These are phyloP conservation scores for Formicarius rufipectus DNA, from an alignment of 2,113 vertebrate genomes.

Conservation along the genomic window DNA sequence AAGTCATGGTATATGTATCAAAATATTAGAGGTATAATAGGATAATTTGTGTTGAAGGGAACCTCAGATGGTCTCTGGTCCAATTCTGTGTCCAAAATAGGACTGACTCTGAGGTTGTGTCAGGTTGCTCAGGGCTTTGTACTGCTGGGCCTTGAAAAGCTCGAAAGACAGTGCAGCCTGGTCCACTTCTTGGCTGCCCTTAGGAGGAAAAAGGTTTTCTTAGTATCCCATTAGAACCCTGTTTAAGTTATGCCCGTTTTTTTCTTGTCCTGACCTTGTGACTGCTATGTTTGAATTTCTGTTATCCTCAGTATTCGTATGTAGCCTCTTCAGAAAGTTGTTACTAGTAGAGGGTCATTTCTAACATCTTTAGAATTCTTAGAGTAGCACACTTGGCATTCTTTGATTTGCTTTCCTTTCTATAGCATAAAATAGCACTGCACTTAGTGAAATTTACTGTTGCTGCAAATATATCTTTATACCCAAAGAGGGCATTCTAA, in stretches of 20 bases:
- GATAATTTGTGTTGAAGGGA: not conserved
- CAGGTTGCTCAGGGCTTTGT: not conserved
- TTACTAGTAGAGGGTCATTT: not conserved
- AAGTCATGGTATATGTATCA: not conserved
- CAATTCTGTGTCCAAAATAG: not conserved
- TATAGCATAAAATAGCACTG: not conserved
- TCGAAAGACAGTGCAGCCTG: not conserved
- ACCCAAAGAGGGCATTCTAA: slow-evolving; percentile 78
- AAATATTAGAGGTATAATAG: not conserved
- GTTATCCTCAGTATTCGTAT: not conserved
- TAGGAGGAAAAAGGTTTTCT: not conserved
- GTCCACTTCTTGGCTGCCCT: not conserved
- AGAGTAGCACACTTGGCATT: not conserved
- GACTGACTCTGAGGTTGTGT: not conserved
- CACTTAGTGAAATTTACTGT: not conserved
- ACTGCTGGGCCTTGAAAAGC: not conserved
- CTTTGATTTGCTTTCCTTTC: not conserved
- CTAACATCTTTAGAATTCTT: not conserved
- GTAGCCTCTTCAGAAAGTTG: not conserved
- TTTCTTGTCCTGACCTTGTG: not conserved
- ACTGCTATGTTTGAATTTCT: not conserved
- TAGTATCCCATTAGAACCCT: not conserved
- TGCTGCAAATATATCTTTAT: slow-evolving; percentile 38
- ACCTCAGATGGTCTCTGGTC: not conserved
- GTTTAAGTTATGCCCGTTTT: not conserved